Conservation (phyloP, 1,140 invertebrate species). For the Medauroidea extradentata region DNA sequence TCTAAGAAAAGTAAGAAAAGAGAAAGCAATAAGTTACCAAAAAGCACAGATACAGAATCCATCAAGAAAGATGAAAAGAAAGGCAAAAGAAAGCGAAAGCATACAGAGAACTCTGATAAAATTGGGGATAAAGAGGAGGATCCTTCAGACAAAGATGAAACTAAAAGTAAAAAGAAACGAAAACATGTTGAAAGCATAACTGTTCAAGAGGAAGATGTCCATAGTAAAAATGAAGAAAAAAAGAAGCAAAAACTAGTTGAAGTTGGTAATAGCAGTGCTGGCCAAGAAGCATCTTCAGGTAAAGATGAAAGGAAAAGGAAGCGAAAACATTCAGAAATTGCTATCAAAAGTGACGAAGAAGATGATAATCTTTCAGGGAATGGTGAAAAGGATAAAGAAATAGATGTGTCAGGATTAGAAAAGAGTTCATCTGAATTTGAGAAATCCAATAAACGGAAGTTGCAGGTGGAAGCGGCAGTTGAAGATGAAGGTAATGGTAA, state of each 20-base stretch:
- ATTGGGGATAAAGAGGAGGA: slow-evolving; percentile 17
- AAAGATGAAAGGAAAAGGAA: slow-evolving; percentile 9
- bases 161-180: slow-evolving; percentile 2
- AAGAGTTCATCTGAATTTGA: no score
- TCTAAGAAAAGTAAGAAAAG: not conserved
- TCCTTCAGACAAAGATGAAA: not conserved
- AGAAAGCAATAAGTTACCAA: not conserved
- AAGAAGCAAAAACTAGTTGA: slow-evolving; percentile 13
- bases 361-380: slow-evolving; percentile 32
- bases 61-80: not conserved
- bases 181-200: slow-evolving; percentile 17
- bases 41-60: no score
- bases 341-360: slow-evolving; percentile 32
- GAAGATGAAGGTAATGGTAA: slow-evolving; percentile 33
- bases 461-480: slow-evolving; percentile 27
- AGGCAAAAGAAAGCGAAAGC: slow-evolving; percentile 1
- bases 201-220: slow-evolving; percentile 13
- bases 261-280: slow-evolving; percentile 1
- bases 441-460: slow-evolving; percentile 7
- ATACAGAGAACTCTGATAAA: slow-evolving; percentile 19
- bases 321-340: slow-evolving; percentile 21
- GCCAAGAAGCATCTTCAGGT: slow-evolving; percentile 14
- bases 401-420: no score
- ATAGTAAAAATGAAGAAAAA: not conserved
- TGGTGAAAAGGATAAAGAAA: not conserved